Conservation (phyloP, 2,797 vertebrate genomes). For the Eulemur albifrons region DNA sequence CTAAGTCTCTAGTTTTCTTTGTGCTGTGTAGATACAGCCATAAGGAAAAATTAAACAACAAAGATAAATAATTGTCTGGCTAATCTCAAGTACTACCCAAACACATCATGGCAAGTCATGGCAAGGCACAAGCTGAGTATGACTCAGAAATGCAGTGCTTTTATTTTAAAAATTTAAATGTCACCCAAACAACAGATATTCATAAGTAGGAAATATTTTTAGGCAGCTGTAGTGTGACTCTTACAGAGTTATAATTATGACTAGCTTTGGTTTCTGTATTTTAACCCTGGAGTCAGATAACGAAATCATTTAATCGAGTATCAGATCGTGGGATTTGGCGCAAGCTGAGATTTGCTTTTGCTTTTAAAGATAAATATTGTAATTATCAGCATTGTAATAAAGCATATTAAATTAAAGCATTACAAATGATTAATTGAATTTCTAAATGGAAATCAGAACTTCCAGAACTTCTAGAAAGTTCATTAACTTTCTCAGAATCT, state of each 20-base stretch:
- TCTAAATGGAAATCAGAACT: slow-evolving; percentile 13
- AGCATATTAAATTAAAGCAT: background rate
- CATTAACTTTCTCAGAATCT: slow-evolving; percentile 20
- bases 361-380: slow-evolving; percentile 28
- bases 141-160: background rate
- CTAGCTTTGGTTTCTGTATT: slow-evolving; percentile 32
- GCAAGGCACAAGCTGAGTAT: background rate
- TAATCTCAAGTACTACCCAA: slow-evolving; percentile 53
- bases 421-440: background rate
- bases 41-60: slow-evolving; percentile 63
- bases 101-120: slow-evolving; percentile 13
- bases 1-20: slow-evolving; percentile 60
- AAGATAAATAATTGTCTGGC: slow-evolving; percentile 67
- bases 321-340: background rate
- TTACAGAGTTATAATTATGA: background rate
- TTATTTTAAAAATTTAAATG: slow-evolving; percentile 32
- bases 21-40: slow-evolving; percentile 42
- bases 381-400: background rate
- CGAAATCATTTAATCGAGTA: background rate
- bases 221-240: background rate
- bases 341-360: background rate
- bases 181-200: background rate
- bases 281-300: background rate
- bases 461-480: background rate
- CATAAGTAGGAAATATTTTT: background rate